A percentile compares a stretch with the other conserved stretches of the same genome.
phyloP scores from a whole-genome alignment of 1,140 invertebrate species.

The Bombus difficillimus region DNA sequence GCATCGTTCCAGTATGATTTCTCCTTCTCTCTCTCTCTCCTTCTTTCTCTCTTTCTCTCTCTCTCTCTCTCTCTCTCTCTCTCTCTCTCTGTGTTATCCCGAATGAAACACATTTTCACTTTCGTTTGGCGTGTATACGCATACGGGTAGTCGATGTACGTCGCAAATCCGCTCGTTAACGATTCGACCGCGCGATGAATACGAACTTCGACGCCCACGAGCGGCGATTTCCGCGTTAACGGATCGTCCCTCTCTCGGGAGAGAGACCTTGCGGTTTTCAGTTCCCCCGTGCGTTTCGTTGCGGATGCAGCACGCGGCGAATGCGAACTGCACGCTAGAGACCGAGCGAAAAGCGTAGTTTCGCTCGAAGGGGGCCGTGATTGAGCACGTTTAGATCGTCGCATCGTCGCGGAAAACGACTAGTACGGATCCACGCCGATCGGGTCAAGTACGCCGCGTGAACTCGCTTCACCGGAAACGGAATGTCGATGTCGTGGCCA shows the following conservation, averaged over 20 bases:
- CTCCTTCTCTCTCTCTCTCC: too few relatives aligned
- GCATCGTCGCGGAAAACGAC: slow-evolving; percentile 30
- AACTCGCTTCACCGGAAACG: background rate
- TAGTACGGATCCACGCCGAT: background rate
- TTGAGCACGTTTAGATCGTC: slow-evolving; percentile 1
- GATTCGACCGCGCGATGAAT: slow-evolving; percentile 58
- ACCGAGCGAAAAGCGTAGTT: slow-evolving; percentile 26
- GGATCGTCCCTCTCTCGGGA: slow-evolving; percentile 39
- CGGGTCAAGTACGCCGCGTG: slow-evolving; percentile 4
- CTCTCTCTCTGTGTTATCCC: background rate
- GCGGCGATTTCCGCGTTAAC: slow-evolving; percentile 51
- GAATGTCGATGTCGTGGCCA: background rate
- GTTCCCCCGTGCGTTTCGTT: slow-evolving; percentile 45
- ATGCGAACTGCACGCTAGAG: background rate
- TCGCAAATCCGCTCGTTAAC: slow-evolving; percentile 52
- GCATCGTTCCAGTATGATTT: too few relatives aligned
- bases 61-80: too few relatives aligned
- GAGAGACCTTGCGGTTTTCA: slow-evolving; percentile 62
- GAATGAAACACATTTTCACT: background rate
- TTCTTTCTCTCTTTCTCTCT: too few relatives aligned
- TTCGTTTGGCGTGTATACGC: background rate
- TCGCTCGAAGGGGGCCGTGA: slow-evolving; percentile 5
- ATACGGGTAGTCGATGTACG: too few relatives aligned
- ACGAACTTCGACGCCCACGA: slow-evolving; percentile 51
- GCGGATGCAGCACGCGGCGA: slow-evolving; percentile 38